Base-by-base conservation (phyloP, 2,888 invertebrate species). In the Abrostola tripartita region DNA sequence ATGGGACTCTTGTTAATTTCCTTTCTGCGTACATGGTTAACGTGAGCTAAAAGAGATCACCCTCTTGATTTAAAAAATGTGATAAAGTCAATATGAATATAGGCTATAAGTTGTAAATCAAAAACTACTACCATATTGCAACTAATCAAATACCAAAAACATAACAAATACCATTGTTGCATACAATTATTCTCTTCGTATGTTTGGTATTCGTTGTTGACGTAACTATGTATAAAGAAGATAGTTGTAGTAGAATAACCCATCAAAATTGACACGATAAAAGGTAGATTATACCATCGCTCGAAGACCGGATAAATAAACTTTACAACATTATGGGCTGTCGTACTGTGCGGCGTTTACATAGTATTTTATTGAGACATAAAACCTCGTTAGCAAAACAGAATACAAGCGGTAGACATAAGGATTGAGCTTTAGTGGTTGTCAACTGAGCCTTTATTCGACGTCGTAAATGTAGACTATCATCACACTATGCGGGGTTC, bases 371-470 rank as follows among this genome's bases (percentile, higher is more conserved):
- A 74, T 58, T 57, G n/a, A 37, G 11, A 49, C 60, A 42, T 74
- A 65, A 71, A 71, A 60, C 36, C 8, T n/a, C 54, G 37, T 41
- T 57, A 37, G 52, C 37, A 51, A 61, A 71, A 74, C 74, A 60
- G 51, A 61, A 42, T 52, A 71, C 71, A 61, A 72, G 61, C 71
- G 58, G 65, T 52, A 60, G 65, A 74, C 71, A 58, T 50, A 50
- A 61, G 60, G 49, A 65, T 58, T 37, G 64, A 58, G 58, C 65
- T 44, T 55, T 74, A 70, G 60, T 56, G 56, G 60, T 61, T 71
- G 60, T 75, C 75, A 55, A 61, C 71, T 61, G 52, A 65, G 41
- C 65, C 52, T 53, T 74, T 71, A 71, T 69, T 74, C 37, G 9
- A 38, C 14, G 37, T 70, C 71, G 52, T 72, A 72, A 72, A 75